Conservation (phyloP, 1,140 invertebrate species). For the Drosophila subobscura region DNA sequence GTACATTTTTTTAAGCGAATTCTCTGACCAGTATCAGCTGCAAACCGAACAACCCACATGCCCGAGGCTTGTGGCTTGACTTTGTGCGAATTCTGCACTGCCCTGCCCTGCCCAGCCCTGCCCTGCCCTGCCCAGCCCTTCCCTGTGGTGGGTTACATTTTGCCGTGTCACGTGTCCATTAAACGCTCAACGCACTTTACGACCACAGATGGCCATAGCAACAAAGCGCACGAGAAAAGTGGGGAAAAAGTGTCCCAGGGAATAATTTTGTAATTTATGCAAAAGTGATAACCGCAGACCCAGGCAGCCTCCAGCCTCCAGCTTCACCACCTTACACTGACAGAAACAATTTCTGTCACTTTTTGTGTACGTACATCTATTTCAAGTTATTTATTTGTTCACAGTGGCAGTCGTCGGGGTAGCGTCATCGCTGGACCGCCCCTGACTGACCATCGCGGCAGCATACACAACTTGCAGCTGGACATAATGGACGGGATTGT, state of each 20-base stretch:
- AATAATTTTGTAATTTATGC: constrained; percentile 46
- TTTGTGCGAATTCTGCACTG: too few species aligned
- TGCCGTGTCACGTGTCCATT: constrained; percentile 37
- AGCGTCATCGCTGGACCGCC: constrained; percentile 85
- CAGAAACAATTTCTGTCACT: too few species aligned
- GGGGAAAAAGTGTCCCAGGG: constrained; percentile 1
- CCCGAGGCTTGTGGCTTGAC: too few species aligned
- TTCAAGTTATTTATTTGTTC: constrained; percentile 16
- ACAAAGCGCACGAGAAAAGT: background rate
- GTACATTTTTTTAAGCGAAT: background rate
- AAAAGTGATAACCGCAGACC: constrained; percentile 47
- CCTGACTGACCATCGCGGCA: constrained; percentile 88
- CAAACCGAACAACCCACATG: too few species aligned
- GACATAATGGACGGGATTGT: constrained; percentile 95
- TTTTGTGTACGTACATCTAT: too few species aligned
- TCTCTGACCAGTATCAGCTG: too few species aligned
- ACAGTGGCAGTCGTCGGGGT: constrained; percentile 77
- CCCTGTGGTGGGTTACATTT: background rate
- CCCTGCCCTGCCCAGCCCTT: constrained; percentile 4
- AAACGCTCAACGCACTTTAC: constrained; percentile 53
- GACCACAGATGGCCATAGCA: constrained; percentile 9
- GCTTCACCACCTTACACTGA: too few species aligned
- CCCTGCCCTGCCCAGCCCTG: background rate
- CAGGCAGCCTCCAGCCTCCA: background rate
- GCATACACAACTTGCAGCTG: constrained; percentile 91